Conservation (phyloP, 2,113 vertebrate species). For the Cephalopholis sonnerati region DNA sequence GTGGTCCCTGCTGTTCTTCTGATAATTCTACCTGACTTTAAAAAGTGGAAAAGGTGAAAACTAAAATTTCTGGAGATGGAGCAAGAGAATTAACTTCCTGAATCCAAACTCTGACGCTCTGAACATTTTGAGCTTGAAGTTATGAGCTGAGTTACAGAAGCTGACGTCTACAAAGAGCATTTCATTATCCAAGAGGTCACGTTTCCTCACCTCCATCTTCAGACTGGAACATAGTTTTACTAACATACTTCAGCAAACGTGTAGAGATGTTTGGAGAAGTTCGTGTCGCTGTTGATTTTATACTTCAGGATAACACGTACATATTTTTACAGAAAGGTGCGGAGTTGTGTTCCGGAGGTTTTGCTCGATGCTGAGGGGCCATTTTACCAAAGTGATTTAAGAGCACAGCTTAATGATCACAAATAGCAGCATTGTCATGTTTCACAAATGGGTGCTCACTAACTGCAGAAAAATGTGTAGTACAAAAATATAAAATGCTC, state of each 20-base stretch:
- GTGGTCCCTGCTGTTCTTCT: slow-evolving; percentile 1
- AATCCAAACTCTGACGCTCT: background rate
- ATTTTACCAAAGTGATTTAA: background rate
- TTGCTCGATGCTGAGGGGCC: background rate
- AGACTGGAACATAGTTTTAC: too few species aligned
- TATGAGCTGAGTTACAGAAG: background rate
- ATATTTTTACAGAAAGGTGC: too few species aligned
- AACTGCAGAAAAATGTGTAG: too few species aligned
- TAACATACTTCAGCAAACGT: too few species aligned
- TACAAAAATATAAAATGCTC: too few species aligned
- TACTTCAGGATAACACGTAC: background rate
- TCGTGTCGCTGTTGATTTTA: background rate
- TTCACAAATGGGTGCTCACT: too few species aligned
- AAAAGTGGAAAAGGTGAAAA: slow-evolving; percentile 11
- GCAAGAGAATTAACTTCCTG: background rate
- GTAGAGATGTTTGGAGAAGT: background rate
- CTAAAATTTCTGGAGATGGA: background rate
- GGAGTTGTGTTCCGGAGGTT: too few species aligned
- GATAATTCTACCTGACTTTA: background rate
- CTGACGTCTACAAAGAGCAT: too few species aligned
- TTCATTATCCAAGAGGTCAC: background rate
- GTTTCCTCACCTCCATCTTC: background rate
- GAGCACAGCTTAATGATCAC: too few species aligned
- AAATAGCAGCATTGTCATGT: too few species aligned
- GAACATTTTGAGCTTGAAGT: background rate